These are phyloP conservation scores for Oxygymnocypris stewartii DNA, from an alignment of 2,113 vertebrate species.

Conservation along the genomic window DNA sequence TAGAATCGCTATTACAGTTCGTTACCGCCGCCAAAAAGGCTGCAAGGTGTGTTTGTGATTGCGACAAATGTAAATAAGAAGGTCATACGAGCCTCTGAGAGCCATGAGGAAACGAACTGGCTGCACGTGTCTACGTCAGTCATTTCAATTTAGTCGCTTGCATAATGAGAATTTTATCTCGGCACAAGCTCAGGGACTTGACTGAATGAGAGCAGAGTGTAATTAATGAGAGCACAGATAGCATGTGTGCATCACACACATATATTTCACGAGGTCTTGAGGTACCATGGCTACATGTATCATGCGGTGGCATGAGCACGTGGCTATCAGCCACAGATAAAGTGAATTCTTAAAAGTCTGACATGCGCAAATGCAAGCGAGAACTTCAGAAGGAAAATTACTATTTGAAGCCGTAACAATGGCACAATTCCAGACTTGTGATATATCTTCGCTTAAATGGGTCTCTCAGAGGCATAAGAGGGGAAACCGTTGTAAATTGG, in stretches of 20 bases:
- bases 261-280: neutral
- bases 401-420: neutral
- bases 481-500: conserved; percentile 7
- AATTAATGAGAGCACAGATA: conserved; percentile 76
- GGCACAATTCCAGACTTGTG: neutral
- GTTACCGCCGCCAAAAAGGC: neutral
- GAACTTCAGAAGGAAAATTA: neutral
- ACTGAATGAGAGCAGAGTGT: conserved; percentile 78
- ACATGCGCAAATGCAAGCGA: neutral
- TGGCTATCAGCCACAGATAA: conserved; percentile 16
- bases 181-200: conserved; percentile 68
- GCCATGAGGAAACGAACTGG: neutral
- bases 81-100: conserved; percentile 22
- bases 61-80: conserved; percentile 23
- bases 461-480: conserved; percentile 30
- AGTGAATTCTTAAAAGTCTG: neutral
- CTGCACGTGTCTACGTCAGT: conserved; percentile 19
- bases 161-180: conserved; percentile 81
- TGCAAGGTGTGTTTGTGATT: neutral
- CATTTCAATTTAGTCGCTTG: conserved; percentile 72
- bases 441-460: conserved; percentile 9
- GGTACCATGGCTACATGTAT: conserved; percentile 5
- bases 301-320: neutral
- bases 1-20: neutral
- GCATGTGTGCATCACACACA: conserved; percentile 61